A percentile compares a stretch with the other conserved stretches of the same genome.
Evolutionary conservation across 2,888 invertebrate genomes (phyloP).

Genomic region (Orthosia cruda): DNA sequence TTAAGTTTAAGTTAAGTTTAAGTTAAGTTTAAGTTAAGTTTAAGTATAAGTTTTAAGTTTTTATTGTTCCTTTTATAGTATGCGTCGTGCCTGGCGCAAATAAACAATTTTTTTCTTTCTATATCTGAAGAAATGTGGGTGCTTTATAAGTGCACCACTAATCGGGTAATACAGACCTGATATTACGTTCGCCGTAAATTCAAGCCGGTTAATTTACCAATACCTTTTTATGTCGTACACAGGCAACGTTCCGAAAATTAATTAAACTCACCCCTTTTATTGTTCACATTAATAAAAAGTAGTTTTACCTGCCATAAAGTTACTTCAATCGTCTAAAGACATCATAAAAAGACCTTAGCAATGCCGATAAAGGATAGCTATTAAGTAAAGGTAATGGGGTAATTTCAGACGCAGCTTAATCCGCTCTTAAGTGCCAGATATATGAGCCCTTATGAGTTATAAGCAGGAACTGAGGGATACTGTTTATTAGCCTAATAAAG

Average conservation of each 20-base stretch:
- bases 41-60: too few relatives aligned
- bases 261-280: slow-evolving; percentile 15
- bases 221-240: background rate
- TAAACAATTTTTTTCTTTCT: too few relatives aligned
- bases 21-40: too few relatives aligned
- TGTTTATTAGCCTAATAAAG: slow-evolving; percentile 25
- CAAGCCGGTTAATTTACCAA: background rate
- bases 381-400: slow-evolving; percentile 32
- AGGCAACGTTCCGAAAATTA: slow-evolving; percentile 8
- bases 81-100: too few relatives aligned
- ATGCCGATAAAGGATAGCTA: slow-evolving; percentile 38
- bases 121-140: too few relatives aligned
- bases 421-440: slow-evolving; percentile 38
- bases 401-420: slow-evolving; percentile 44
- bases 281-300: slow-evolving; percentile 41
- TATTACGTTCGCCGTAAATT: background rate
- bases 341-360: slow-evolving; percentile 31
- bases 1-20: too few relatives aligned
- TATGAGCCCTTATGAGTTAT: slow-evolving; percentile 48
- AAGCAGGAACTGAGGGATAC: slow-evolving; percentile 7
- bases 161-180: too few relatives aligned
- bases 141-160: too few relatives aligned
- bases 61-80: too few relatives aligned
- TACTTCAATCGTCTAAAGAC: slow-evolving; percentile 35
- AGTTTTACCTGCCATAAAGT: slow-evolving; percentile 47